A percentile compares a stretch with the other conserved stretches of the same genome.
These are phyloP conservation scores for Toxonevra muliebris DNA, from an alignment of 2,888 invertebrate species.

Conservation along the genomic window DNA sequence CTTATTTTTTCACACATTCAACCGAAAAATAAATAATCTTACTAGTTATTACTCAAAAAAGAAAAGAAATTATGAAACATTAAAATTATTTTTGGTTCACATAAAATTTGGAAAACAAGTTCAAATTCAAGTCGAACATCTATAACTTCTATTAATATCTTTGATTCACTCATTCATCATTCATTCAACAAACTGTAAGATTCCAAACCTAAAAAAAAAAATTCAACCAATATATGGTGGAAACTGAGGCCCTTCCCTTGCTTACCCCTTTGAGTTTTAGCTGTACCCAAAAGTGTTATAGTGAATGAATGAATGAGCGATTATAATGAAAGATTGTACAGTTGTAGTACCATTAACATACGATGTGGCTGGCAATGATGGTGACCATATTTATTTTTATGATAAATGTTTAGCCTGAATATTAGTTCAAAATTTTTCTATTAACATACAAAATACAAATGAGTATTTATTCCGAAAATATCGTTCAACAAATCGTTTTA, in stretches of 20 bases:
- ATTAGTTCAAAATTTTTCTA: slow-evolving; percentile 16
- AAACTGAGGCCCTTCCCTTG: too few relatives aligned
- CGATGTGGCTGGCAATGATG: background rate
- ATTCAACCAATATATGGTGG: too few relatives aligned
- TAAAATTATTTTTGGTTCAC: too few relatives aligned
- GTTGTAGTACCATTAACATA: too few relatives aligned
- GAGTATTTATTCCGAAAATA: slow-evolving; percentile 19
- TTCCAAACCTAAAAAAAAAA: background rate
- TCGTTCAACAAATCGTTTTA: slow-evolving; percentile 37
- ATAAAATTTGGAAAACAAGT: background rate
- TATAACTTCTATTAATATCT: background rate
- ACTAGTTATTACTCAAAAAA: too few relatives aligned
- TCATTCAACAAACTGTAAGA: slow-evolving; percentile 7
- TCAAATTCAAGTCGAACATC: background rate
- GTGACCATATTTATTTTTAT: background rate
- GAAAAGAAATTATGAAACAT: too few relatives aligned
- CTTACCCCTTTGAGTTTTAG: too few relatives aligned
- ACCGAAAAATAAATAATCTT: too few relatives aligned
- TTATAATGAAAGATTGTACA: too few relatives aligned
- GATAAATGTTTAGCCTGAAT: slow-evolving; percentile 11
- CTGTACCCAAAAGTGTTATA: background rate
- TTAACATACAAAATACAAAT: slow-evolving; percentile 8
- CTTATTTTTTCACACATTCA: too few relatives aligned
- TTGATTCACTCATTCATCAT: slow-evolving; percentile 11
- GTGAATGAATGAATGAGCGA: slow-evolving; percentile 7